These are phyloP conservation scores for Philonicus albiceps DNA, from an alignment of 2,888 invertebrate species.

Conservation along the genomic window DNA sequence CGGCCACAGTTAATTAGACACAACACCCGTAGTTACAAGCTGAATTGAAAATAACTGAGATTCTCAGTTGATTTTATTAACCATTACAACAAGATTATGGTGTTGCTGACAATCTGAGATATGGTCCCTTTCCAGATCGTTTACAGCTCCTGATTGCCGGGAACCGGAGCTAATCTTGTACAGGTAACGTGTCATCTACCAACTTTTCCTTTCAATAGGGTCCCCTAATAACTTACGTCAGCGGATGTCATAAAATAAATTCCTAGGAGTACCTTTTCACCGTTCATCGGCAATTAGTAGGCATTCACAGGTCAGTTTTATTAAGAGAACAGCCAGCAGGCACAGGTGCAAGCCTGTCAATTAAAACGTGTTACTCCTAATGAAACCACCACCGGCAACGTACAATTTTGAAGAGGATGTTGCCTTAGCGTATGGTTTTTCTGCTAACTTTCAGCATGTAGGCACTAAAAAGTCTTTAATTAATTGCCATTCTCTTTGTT, in stretches of 20 bases:
- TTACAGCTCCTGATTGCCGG: slow-evolving; percentile 1
- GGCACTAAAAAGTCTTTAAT: background rate
- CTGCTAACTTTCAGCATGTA: background rate
- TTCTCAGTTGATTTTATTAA: slow-evolving; percentile 4
- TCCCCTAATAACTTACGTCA: background rate
- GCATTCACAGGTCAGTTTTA: background rate
- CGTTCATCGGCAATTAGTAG: background rate
- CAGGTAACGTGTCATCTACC: background rate
- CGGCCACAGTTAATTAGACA: slow-evolving; percentile 29
- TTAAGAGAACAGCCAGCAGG: background rate
- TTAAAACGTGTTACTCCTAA: background rate
- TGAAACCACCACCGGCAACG: background rate
- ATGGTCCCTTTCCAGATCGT: background rate
- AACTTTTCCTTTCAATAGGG: background rate
- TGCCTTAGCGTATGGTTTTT: background rate
- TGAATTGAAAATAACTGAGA: slow-evolving; percentile 27
- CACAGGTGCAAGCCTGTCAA: background rate
- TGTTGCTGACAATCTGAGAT: slow-evolving; percentile 10
- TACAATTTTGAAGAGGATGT: background rate
- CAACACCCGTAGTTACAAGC: slow-evolving; percentile 22
- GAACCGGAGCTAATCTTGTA: background rate
- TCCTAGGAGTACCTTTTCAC: background rate
- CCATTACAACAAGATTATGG: slow-evolving; percentile 12
- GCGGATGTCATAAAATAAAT: background rate
- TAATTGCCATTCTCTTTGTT: background rate